These are phyloP conservation scores for Metridium senile DNA, from an alignment of 92 coral and sea anemone species.

Conservation along the genomic window DNA sequence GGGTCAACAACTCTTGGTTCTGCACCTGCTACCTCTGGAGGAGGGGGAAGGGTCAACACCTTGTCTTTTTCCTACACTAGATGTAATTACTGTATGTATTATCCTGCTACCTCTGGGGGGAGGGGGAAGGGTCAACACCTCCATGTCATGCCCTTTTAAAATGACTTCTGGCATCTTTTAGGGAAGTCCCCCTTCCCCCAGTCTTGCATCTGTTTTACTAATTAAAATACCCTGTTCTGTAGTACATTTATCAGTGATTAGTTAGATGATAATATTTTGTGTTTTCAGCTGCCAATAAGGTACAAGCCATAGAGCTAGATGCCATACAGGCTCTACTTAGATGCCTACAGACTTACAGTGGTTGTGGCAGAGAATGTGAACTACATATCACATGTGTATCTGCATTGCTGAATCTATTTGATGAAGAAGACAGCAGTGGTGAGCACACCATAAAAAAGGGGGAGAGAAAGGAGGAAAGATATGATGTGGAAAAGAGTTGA, in stretches of 20 bases:
- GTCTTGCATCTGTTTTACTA: no score
- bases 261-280: no score
- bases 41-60: no score
- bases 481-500: background rate
- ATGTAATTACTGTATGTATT: background rate
- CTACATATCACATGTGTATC: constrained; percentile 23
- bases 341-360: background rate
- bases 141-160: no score
- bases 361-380: background rate
- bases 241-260: no score
- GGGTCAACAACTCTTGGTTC: no score
- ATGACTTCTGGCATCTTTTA: no score
- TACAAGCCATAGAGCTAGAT: constrained; percentile 20
- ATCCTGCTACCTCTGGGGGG: no score
- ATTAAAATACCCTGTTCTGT: no score
- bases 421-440: constrained; percentile 4
- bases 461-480: background rate
- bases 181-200: no score
- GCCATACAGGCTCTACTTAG: constrained; percentile 8
- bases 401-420: constrained; percentile 22
- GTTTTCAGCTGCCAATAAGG: constrained; percentile 14
- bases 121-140: no score
- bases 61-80: background rate
- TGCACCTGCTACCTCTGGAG: no score
- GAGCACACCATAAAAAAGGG: background rate